phyloP scores from a whole-genome alignment of 2,113 vertebrate genomes.

The Apteryx owenii region DNA sequence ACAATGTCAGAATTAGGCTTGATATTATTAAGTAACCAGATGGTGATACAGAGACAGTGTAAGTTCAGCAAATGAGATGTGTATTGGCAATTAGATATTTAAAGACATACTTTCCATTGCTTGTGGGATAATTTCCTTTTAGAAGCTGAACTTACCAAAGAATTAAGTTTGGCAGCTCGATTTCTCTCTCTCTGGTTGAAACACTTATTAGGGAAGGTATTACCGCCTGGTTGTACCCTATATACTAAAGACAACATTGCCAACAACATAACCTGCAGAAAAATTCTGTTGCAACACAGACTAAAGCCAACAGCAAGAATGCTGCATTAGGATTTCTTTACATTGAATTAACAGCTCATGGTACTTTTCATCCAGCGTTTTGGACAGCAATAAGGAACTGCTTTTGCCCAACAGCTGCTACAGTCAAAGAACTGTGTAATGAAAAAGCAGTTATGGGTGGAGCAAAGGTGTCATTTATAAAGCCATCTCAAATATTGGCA shows the following conservation, averaged over 20 bases:
- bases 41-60: not conserved
- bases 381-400: not conserved
- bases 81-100: not conserved
- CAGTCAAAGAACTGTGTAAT: not conserved
- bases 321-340: not conserved
- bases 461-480: not conserved
- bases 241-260: not conserved
- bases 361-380: not conserved
- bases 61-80: not conserved
- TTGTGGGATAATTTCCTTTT: not conserved
- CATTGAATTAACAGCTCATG: not conserved
- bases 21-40: not conserved
- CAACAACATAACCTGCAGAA: not conserved
- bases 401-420: not conserved
- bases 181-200: not conserved
- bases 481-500: not conserved
- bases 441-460: not conserved
- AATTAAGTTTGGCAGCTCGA: not conserved
- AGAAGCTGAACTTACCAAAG: not conserved
- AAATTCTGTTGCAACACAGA: not conserved
- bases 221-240: not conserved
- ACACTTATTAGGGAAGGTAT: not conserved
- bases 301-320: not conserved
- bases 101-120: not conserved
- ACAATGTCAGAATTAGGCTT: not conserved